Conservation (phyloP, 2,113 vertebrate genomes). For the Pachycephala philippinensis region DNA sequence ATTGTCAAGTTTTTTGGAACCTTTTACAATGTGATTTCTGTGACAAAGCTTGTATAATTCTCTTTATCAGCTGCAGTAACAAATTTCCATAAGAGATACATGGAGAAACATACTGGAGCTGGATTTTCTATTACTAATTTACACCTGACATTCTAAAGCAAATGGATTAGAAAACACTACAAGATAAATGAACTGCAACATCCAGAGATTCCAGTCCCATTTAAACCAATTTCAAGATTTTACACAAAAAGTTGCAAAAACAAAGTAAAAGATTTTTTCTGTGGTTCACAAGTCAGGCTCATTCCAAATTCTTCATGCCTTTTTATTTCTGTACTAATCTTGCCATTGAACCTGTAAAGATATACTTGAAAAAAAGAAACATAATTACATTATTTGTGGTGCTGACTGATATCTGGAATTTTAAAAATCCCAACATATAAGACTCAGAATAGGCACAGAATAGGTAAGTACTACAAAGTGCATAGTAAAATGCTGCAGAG, state of each 20-base stretch:
- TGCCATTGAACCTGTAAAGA: neutral
- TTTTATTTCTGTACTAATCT: neutral
- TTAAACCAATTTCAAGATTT: neutral
- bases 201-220: neutral
- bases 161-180: neutral
- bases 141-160: neutral
- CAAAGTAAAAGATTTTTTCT: neutral
- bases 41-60: conserved; percentile 72
- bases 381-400: neutral
- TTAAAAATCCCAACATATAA: neutral
- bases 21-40: conserved; percentile 72
- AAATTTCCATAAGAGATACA: conserved; percentile 45
- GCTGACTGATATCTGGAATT: neutral
- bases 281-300: neutral
- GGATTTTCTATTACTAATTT: conserved; percentile 39
- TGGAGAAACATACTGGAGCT: conserved; percentile 15
- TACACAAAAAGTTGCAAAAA: neutral
- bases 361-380: neutral
- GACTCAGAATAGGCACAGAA: neutral
- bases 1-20: conserved; percentile 79
- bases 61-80: conserved; percentile 68
- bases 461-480: neutral
- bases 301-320: neutral
- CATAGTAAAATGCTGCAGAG: neutral
- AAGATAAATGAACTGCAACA: neutral